Evolutionary conservation across 2,888 invertebrate species (phyloP), one percentile per base, ranked within the genome.

Genomic region (Pollenia amentaria): DNA sequence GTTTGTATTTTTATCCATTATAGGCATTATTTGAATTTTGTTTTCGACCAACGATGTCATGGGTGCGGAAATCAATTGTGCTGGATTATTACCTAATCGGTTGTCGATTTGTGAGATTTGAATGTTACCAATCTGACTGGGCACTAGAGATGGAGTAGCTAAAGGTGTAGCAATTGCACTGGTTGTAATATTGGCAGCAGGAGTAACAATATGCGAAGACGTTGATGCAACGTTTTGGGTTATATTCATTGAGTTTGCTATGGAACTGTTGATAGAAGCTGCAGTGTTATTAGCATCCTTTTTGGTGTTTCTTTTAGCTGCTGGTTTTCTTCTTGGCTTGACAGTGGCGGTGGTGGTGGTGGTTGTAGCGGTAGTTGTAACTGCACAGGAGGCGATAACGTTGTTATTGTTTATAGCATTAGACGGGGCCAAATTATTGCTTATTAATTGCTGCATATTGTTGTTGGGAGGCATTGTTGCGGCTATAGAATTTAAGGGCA

Each of bases 81-180:
- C n/a, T 77, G 91, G 85, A 88, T 91, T 91, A 55, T 89, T 89
- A n/a, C 89, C 86, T 12, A 81, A 40, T 42, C 80, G 60, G 67
- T 81, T 87, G 87, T 92, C 92, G 65, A 92, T 92, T 90, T 94
- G 94, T 21, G 94, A 94, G 87, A 94, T 94, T 89, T 94, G 94
- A 86, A 94, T 94, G 81, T 94, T 94, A 87, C 94, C 94, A 85
- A 94, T 94, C 89, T 94, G 94, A 87, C 93, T 93, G 86, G 94
- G 94, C 88, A 94, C 94, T 76, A 92, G 90, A 84, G 92, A 89
- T 0, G 91, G 85, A 6, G 91, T 90, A 7, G 88, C 76, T 57
- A 87, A 12, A 38, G 89, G 84, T 60, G 38, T 87, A 53, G 46
- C 84, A 53, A 87, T 89, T 84, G 89, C 89, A 89, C 79, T 88